Conservation (phyloP, 2,797 vertebrate species). For the Acanthurus tractus region DNA sequence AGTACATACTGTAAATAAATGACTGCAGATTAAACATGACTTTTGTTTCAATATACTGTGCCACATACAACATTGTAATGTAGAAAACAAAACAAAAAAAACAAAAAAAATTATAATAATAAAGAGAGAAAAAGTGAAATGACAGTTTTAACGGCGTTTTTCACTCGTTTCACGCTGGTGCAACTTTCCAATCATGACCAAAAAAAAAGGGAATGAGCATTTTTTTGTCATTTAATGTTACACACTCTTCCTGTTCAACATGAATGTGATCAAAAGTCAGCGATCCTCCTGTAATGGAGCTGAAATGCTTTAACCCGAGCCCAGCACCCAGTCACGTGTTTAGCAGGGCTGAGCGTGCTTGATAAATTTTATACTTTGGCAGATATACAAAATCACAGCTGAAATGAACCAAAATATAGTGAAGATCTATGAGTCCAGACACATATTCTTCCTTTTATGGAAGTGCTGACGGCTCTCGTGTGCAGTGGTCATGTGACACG, state of each 20-base stretch:
- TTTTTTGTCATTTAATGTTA: constrained; percentile 14
- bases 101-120: constrained; percentile 30
- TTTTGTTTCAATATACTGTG: constrained; percentile 81
- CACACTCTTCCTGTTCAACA: constrained; percentile 19
- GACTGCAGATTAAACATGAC: constrained; percentile 78
- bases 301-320: constrained; percentile 49
- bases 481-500: constrained; percentile 31
- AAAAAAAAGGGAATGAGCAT: constrained; percentile 24
- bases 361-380: constrained; percentile 66
- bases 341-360: constrained; percentile 53
- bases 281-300: constrained; percentile 28
- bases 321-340: constrained; percentile 27
- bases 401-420: constrained; percentile 35
- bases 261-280: background rate
- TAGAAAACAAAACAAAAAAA: constrained; percentile 67
- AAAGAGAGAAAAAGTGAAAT: constrained; percentile 66
- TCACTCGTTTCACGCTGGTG: constrained; percentile 51
- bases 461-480: constrained; percentile 54
- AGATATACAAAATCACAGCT: constrained; percentile 59
- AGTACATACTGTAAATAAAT: constrained; percentile 82
- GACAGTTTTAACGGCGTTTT: constrained; percentile 65
- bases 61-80: constrained; percentile 78
- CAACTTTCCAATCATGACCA: constrained; percentile 43
- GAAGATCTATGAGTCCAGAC: constrained; percentile 36
- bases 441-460: constrained; percentile 7